Evolutionary conservation across 1,140 invertebrate genomes (phyloP).

Genomic region (Theocolax elegans): DNA sequence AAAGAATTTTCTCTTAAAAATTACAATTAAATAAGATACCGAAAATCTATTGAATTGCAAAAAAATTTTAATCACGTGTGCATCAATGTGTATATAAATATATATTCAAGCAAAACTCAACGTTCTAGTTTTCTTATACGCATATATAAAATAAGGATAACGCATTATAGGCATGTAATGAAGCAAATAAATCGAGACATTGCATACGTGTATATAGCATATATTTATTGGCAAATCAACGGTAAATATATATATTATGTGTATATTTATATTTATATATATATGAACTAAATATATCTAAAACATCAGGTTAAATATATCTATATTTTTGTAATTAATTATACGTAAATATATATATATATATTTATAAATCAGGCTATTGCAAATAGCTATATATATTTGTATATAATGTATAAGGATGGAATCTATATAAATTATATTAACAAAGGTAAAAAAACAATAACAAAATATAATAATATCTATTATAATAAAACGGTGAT

Average conservation of each 20-base stretch:
- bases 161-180: conserved; percentile 51
- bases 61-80: not conserved
- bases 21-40: not conserved
- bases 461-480: conserved; percentile 36
- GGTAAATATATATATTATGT: conserved; percentile 35
- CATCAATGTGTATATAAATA: not conserved
- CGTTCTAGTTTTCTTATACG: not conserved
- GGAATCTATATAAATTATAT: conserved; percentile 27
- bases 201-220: conserved; percentile 62
- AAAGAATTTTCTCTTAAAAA: not conserved
- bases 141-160: conserved; percentile 20
- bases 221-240: conserved; percentile 66
- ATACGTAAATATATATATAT: conserved; percentile 14
- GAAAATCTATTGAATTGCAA: not conserved
- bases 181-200: conserved; percentile 66
- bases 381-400: conserved; percentile 24
- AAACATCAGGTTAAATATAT: conserved; percentile 54
- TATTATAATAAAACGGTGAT: conserved; percentile 20
- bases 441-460: conserved; percentile 31
- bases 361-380: conserved; percentile 31
- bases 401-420: conserved; percentile 11
- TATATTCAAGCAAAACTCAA: not conserved
- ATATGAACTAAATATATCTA: conserved; percentile 61
- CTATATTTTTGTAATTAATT: conserved; percentile 15
- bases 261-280: conserved; percentile 35